phyloP scores from a whole-genome alignment of 2,888 invertebrate genomes.

The Automeris io region DNA sequence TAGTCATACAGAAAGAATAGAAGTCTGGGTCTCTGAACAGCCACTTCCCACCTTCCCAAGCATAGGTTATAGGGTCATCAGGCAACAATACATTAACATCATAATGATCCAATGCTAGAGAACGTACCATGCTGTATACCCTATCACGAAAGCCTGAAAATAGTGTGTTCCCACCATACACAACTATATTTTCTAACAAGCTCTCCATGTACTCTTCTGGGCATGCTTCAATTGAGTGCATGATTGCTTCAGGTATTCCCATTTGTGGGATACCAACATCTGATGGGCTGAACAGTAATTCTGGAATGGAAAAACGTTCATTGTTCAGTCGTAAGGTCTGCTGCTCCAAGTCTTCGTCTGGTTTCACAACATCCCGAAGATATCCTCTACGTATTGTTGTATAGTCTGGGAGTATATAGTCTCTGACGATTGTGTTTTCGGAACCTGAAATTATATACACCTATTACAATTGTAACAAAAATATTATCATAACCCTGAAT shows the following conservation, averaged over 20 bases:
- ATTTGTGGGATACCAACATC: constrained; percentile 94
- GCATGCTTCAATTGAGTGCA: constrained; percentile 84
- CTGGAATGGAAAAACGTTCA: constrained; percentile 96
- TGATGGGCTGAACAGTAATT: constrained; percentile 94
- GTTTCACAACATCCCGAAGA: constrained; percentile 49
- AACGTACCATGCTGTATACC: constrained; percentile 81
- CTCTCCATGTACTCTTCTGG: constrained; percentile 85
- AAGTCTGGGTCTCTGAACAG: constrained; percentile 86
- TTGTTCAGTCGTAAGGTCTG: constrained; percentile 93
- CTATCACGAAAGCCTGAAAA: constrained; percentile 90
- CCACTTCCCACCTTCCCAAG: constrained; percentile 92
- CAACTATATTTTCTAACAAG: constrained; percentile 88
- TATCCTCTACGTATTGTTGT: constrained; percentile 91
- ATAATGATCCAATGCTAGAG: constrained; percentile 85
- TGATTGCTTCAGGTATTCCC: constrained; percentile 94
- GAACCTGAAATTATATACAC: constrained; percentile 48
- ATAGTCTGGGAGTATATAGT: constrained; percentile 98
- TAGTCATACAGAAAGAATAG: constrained; percentile 83
- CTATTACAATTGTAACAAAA: too few species aligned
- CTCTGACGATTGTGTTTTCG: constrained; percentile 85
- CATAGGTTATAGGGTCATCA: constrained; percentile 86
- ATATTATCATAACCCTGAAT: too few species aligned
- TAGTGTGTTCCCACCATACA: constrained; percentile 87
- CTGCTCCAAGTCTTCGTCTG: constrained; percentile 74
- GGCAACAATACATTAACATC: constrained; percentile 81